Base-by-base conservation (phyloP, 2,888 invertebrate genomes). In the Leistus spinibarbis region DNA sequence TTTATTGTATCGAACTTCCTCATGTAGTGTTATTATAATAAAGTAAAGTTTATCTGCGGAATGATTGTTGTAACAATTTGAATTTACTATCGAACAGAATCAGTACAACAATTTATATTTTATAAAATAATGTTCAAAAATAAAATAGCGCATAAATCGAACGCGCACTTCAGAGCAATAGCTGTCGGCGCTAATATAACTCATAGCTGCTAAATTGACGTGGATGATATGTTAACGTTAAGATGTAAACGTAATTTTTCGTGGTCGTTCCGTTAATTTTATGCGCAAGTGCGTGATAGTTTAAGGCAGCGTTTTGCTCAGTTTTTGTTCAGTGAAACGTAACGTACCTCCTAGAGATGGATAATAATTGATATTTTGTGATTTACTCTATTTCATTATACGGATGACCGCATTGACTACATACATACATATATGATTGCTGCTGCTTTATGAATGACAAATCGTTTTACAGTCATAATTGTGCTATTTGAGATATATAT, bases 311-410 rank as follows among this genome's bases (percentile, higher is more conserved):
- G 23, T 64, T 24, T 40, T 23, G 13, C 24, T 23, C n/a, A 9
- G n/a, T n/a, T n/a, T n/a, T n/a, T n/a, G 64, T 27, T 23, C 72
- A 72, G 13, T 72, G 56, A 40, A 17, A 72, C 72, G 72, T 72
- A 66, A 72, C 65, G 54, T 23, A 60, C 24, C 5, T 40, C 40
- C 9, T 56, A 56, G 24, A 72, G 72, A 72, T 72, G 54, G 54
- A 64, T 57, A 71, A 72, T 72, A 72, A 72, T 72, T 72, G 72
- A 72, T 72, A 72, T 72, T 40, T 71, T 66, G 72, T 72, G 66
- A 66, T 66, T 72, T 66, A 72, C 72, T 71, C 54, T 63, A 60
- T 69, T 62, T 62, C 60, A 69, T 69, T 60, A 69, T 62, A 27
- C n/a, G 69, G 40, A 60, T 60, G 60, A 69, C 24, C 2, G 60